phyloP scores from a whole-genome alignment of 2,113 vertebrate genomes.

The Chunga burmeisteri region DNA sequence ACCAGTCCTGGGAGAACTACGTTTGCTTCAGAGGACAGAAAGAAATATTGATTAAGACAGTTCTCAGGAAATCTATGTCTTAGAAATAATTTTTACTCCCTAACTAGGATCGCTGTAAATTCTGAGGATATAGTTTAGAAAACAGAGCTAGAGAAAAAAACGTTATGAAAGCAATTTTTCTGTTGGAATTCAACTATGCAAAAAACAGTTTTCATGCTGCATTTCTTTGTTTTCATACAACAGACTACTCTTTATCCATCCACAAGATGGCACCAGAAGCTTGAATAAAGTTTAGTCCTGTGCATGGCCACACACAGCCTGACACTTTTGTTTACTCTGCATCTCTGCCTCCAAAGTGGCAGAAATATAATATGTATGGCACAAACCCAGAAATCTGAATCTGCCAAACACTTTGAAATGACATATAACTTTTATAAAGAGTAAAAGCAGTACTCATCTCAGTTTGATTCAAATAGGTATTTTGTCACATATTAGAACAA shows the following conservation, averaged over 20 bases:
- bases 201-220: rapidly evolving
- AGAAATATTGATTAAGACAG: background rate
- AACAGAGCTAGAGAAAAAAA: background rate
- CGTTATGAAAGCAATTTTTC: background rate
- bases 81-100: background rate
- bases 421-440: background rate
- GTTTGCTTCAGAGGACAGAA: background rate
- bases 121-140: background rate
- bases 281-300: background rate
- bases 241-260: background rate
- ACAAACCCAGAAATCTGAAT: background rate
- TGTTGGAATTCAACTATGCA: background rate
- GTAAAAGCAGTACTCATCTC: background rate
- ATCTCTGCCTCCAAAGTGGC: background rate
- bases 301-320: rapidly evolving
- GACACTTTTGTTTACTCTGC: background rate
- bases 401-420: background rate
- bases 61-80: background rate
- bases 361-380: background rate
- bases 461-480: background rate
- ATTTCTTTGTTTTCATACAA: background rate
- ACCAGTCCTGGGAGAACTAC: background rate
- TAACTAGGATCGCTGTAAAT: background rate
- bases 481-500: background rate
- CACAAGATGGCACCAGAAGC: conserved; percentile 50